Conservation (phyloP, 2,113 vertebrate genomes). For the Coptodon rendalli region DNA sequence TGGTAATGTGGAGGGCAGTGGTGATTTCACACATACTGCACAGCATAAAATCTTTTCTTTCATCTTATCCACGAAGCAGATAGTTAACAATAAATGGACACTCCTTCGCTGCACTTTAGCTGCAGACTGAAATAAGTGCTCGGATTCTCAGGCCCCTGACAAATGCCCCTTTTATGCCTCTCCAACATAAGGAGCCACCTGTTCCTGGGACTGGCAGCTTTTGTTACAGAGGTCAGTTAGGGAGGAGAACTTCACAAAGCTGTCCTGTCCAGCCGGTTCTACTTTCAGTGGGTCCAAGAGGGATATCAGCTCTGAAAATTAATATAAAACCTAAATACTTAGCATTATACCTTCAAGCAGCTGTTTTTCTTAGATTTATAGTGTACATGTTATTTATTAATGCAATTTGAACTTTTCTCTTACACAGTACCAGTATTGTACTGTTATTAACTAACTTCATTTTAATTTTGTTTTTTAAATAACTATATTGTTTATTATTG, state of each 20-base stretch:
- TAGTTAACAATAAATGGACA: neutral
- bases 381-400: neutral
- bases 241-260: conserved; percentile 61
- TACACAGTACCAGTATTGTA: neutral
- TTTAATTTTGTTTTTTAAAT: neutral
- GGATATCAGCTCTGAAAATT: neutral
- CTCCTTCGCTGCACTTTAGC: neutral
- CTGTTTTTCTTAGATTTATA: neutral
- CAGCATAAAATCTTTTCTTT: neutral
- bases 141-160: conserved; percentile 44
- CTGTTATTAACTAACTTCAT: neutral
- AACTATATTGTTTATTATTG: neutral
- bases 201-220: conserved; percentile 69
- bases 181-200: conserved; percentile 70
- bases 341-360: neutral
- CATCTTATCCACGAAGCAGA: neutral
- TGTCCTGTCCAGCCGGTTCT: conserved; percentile 31
- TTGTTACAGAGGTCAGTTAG: conserved; percentile 67
- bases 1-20: conserved; percentile 39
- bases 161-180: conserved; percentile 70
- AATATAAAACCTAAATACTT: neutral
- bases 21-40: conserved; percentile 21
- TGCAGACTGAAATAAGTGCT: conserved; percentile 13
- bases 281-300: neutral
- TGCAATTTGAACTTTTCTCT: neutral